phyloP scores from a whole-genome alignment of 2,888 invertebrate species.

The Notodonta dromedarius region DNA sequence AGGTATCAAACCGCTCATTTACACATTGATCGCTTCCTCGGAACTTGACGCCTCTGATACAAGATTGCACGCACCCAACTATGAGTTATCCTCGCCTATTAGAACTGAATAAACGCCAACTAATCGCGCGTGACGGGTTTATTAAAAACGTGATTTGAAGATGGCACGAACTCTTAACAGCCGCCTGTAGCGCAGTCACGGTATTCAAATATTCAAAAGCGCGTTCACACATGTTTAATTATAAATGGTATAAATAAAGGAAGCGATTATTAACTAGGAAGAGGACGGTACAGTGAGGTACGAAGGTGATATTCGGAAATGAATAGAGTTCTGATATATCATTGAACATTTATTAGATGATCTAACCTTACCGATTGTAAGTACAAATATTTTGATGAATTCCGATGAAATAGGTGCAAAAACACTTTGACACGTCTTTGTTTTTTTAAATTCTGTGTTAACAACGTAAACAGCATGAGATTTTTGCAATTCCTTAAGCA shows the following conservation, averaged over 20 bases:
- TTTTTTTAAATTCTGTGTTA: not conserved
- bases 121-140: slow-evolving; percentile 28
- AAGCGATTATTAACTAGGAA: slow-evolving; percentile 31
- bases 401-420: slow-evolving; percentile 1
- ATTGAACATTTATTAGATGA: not conserved
- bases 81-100: slow-evolving; percentile 17
- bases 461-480: too few species aligned
- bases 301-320: slow-evolving; percentile 1
- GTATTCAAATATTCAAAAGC: slow-evolving; percentile 17
- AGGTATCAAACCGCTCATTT: too few species aligned
- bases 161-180: slow-evolving; percentile 22
- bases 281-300: slow-evolving; percentile 2
- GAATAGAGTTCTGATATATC: not conserved
- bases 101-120: slow-evolving; percentile 20
- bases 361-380: not conserved
- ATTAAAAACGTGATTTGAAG: slow-evolving; percentile 28
- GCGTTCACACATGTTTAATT: slow-evolving; percentile 21
- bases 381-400: not conserved
- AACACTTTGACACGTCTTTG: slow-evolving; percentile 1
- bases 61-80: slow-evolving; percentile 1
- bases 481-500: too few species aligned
- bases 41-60: not conserved
- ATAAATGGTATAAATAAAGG: slow-evolving; percentile 28
- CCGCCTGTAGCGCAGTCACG: slow-evolving; percentile 22
- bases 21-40: too few species aligned